Conservation (phyloP, 2,797 vertebrate genomes). For the Craterocephalus amniculus region DNA sequence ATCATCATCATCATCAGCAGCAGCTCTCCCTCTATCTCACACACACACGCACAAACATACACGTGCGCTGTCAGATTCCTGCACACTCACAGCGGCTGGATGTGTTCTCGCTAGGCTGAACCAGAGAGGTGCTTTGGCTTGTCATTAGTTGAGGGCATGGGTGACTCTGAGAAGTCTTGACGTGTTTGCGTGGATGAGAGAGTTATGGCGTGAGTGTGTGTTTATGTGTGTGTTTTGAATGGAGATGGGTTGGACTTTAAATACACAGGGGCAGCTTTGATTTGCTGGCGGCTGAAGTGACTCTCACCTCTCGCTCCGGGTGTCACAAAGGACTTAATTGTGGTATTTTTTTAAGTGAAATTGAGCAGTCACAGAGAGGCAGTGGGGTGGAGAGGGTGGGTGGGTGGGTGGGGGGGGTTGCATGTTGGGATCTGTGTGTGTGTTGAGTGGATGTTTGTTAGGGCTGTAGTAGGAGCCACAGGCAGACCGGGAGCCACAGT, state of each 20-base stretch:
- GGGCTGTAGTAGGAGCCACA: conserved; percentile 53
- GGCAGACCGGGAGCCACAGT: conserved; percentile 63
- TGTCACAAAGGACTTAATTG: conserved; percentile 86
- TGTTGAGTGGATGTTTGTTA: conserved; percentile 29
- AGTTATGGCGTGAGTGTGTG: conserved; percentile 16
- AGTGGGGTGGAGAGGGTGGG: too few species aligned
- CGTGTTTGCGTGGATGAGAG: conserved; percentile 33
- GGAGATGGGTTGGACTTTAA: conserved; percentile 62
- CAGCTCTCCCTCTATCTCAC: conserved; percentile 56
- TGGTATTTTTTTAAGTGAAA: conserved; percentile 80
- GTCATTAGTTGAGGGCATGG: conserved; percentile 70
- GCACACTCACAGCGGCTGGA: conserved; percentile 72
- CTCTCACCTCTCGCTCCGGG: conserved; percentile 83
- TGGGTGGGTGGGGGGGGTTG: conserved; percentile 20
- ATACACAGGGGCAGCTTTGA: conserved; percentile 87
- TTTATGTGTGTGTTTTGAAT: conserved; percentile 43
- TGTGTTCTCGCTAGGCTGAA: conserved; percentile 80
- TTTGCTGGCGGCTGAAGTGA: conserved; percentile 83
- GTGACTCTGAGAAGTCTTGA: conserved; percentile 52
- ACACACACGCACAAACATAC: conserved; percentile 27
- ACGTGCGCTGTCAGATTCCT: conserved; percentile 64
- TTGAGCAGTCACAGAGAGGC: conserved; percentile 43
- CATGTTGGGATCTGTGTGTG: conserved; percentile 35
- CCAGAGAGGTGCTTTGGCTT: conserved; percentile 83
- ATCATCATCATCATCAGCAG: too few species aligned